Evolutionary conservation across 2,888 invertebrate genomes (phyloP).

Genomic region (Teleogryllus oceanicus): DNA sequence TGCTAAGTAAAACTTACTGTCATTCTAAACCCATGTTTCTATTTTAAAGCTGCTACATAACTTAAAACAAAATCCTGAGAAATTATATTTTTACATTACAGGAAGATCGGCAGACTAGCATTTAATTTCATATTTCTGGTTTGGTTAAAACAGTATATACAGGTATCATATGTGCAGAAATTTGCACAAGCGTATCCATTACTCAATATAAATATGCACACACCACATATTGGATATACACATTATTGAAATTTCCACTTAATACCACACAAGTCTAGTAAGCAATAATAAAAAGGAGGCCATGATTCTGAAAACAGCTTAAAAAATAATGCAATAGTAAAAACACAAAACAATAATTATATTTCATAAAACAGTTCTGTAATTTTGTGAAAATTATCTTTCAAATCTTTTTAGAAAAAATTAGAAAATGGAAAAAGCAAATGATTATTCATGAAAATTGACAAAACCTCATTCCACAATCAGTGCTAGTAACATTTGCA

Average conservation of each 20-base stretch:
- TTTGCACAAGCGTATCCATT: constrained; percentile 18
- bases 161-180: not conserved
- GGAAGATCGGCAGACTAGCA: not conserved
- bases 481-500: too few relatives aligned
- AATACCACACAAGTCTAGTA: not conserved
- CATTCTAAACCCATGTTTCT: not conserved
- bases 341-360: not conserved
- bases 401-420: not conserved
- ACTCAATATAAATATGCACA: not conserved
- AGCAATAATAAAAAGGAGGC: not conserved
- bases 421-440: too few relatives aligned
- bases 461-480: too few relatives aligned
- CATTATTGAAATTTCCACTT: not conserved
- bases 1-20: not conserved
- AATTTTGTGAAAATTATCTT: not conserved
- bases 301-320: not conserved
- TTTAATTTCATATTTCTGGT: not conserved
- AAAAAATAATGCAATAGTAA: not conserved
- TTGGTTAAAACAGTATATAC: constrained; percentile 2
- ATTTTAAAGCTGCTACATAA: constrained; percentile 1
- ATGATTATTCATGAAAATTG: too few relatives aligned
- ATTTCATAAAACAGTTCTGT: not conserved
- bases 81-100: not conserved
- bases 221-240: not conserved
- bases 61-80: not conserved